Conservation (phyloP, 92 coral and sea anemone genomes). For the Zoanthus gigantus region DNA sequence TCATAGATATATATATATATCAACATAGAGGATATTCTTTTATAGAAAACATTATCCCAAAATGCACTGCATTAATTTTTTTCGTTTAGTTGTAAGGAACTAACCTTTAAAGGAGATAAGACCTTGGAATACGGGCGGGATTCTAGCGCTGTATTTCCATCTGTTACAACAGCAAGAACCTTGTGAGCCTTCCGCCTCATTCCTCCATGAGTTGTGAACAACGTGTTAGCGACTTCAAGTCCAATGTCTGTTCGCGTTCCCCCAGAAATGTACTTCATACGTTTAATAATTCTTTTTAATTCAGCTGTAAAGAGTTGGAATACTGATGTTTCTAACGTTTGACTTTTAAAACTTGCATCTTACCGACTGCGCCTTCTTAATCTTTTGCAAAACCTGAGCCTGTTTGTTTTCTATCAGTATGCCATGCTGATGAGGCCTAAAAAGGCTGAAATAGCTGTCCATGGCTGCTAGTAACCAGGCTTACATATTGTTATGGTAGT, state of each 20-base stretch:
- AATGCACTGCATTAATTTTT: no score
- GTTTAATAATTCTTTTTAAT: slow-evolving; percentile 10
- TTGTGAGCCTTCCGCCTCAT: slow-evolving; percentile 44
- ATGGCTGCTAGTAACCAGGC: no score
- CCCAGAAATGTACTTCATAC: slow-evolving; percentile 2
- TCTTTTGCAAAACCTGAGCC: no score
- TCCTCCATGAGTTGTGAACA: slow-evolving; percentile 25
- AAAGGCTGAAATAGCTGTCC: no score
- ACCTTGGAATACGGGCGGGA: neutral
- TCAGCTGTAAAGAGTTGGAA: neutral
- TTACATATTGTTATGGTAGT: no score
- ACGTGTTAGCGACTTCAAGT: neutral
- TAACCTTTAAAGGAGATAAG: slow-evolving; percentile 1
- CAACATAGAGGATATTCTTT: no score
- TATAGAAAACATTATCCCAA: no score
- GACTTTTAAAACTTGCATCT: no score
- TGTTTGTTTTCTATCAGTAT: no score
- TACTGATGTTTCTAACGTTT: neutral
- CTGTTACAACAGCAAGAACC: slow-evolving; percentile 50
- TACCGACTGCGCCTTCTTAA: no score
- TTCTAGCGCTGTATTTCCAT: slow-evolving; percentile 29
- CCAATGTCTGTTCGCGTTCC: slow-evolving; percentile 40
- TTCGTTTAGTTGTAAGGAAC: neutral
- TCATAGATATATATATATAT: no score
- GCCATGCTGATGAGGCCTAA: no score